Conservation (phyloP, 1,140 invertebrate genomes). For the Brachionus koreanus region DNA sequence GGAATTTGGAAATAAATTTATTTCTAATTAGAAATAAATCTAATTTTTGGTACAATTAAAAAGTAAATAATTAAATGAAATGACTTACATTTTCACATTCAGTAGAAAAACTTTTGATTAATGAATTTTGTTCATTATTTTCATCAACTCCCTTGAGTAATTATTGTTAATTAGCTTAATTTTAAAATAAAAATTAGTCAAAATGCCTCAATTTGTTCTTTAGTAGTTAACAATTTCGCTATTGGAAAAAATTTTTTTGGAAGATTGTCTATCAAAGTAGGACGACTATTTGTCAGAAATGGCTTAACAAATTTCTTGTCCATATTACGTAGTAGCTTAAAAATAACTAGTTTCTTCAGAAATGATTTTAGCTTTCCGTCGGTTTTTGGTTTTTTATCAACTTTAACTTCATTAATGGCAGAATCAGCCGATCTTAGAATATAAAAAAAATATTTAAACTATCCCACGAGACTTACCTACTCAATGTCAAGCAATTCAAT, state of each 20-base stretch:
- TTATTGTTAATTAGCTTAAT: background rate
- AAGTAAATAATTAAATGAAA: too few relatives aligned
- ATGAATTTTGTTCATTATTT: background rate
- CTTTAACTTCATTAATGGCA: background rate
- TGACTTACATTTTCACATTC: background rate
- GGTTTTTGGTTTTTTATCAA: background rate
- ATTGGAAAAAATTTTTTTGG: conserved; percentile 81
- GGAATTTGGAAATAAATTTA: too few relatives aligned
- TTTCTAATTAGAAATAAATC: too few relatives aligned
- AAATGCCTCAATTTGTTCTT: conserved; percentile 66
- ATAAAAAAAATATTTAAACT: background rate
- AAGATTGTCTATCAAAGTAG: conserved; percentile 85
- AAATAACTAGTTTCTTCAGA: background rate
- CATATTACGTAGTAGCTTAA: background rate
- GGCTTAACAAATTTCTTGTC: conserved; percentile 78
- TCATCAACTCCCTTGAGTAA: background rate
- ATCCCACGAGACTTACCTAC: background rate
- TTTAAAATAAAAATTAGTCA: background rate
- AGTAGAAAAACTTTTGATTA: background rate
- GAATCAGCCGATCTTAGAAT: background rate
- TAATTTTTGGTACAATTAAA: too few relatives aligned
- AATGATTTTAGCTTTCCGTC: background rate
- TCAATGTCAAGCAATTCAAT: conserved; percentile 73
- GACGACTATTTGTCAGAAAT: conserved; percentile 84
- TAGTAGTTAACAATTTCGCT: conserved; percentile 82